phyloP scores from a whole-genome alignment of 2,888 invertebrate genomes.

The Globia sparganii region DNA sequence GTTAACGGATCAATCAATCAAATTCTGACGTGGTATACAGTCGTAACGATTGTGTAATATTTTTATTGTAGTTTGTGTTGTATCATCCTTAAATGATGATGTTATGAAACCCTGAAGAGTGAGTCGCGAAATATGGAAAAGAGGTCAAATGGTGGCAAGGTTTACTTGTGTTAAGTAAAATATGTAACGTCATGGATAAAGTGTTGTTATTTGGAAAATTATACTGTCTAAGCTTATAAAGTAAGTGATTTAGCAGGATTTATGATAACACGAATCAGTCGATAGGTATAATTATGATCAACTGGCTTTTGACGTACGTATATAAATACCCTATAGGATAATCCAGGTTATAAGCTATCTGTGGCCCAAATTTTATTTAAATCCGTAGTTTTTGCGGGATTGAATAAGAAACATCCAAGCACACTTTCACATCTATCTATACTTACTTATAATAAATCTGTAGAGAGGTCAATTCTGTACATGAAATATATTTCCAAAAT shows the following conservation, averaged over 20 bases:
- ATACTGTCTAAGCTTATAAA: background rate
- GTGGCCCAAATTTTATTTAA: no score
- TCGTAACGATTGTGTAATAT: constrained; percentile 38
- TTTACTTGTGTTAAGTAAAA: constrained; percentile 22
- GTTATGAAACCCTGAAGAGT: constrained; percentile 35
- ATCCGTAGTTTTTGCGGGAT: no score
- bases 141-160: background rate
- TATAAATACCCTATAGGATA: background rate
- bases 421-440: no score
- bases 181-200: constrained; percentile 9
- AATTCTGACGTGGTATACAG: constrained; percentile 58
- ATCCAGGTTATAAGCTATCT: no score
- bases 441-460: no score
- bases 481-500: no score
- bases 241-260: background rate
- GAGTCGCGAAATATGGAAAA: constrained; percentile 16
- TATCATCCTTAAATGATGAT: constrained; percentile 55
- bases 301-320: background rate
- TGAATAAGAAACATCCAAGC: no score
- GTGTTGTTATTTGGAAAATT: background rate
- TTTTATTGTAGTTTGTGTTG: constrained; percentile 52
- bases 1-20: constrained; percentile 68
- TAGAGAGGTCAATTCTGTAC: no score
- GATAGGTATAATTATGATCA: background rate
- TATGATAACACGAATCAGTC: background rate